Evolutionary conservation across 2,797 vertebrate species (phyloP).

Genomic region (Myotis vivesi): DNA sequence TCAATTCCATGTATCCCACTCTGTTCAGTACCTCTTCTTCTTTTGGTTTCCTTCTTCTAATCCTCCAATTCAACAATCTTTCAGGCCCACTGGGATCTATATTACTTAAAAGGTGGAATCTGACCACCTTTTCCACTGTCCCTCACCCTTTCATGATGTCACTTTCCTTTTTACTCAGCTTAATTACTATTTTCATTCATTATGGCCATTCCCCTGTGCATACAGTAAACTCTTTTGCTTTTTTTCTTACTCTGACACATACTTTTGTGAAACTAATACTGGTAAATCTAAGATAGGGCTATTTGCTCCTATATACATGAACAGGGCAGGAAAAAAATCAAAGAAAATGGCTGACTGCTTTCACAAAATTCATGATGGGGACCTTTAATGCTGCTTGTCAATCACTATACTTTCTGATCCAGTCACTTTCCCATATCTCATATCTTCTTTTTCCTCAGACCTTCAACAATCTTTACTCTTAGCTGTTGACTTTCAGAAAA

Average conservation of each 20-base stretch:
- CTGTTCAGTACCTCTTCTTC: not conserved
- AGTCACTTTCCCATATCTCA: not conserved
- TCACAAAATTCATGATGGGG: not conserved
- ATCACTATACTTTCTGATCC: not conserved
- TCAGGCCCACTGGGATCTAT: not conserved
- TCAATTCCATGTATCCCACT: not conserved
- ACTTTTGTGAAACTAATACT: not conserved
- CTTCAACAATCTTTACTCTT: not conserved
- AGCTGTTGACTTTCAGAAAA: not conserved
- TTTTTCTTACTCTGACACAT: not conserved
- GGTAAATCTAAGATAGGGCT: not conserved
- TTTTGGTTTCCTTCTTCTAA: not conserved
- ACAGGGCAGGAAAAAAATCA: not conserved
- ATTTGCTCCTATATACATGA: not conserved
- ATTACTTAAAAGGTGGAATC: not conserved
- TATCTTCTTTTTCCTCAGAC: not conserved
- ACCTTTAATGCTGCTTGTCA: not conserved
- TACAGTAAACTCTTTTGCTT: not conserved
- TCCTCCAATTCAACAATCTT: not conserved
- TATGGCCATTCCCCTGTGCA: not conserved
- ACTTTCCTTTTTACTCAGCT: not conserved
- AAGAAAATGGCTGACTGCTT: not conserved
- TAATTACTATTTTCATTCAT: conserved; percentile 12
- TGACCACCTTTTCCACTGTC: not conserved
- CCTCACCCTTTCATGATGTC: not conserved